Evolutionary conservation across 2,113 vertebrate species (phyloP), one percentile per base, ranked within the genome.

Genomic region (Menidia beryllina): DNA sequence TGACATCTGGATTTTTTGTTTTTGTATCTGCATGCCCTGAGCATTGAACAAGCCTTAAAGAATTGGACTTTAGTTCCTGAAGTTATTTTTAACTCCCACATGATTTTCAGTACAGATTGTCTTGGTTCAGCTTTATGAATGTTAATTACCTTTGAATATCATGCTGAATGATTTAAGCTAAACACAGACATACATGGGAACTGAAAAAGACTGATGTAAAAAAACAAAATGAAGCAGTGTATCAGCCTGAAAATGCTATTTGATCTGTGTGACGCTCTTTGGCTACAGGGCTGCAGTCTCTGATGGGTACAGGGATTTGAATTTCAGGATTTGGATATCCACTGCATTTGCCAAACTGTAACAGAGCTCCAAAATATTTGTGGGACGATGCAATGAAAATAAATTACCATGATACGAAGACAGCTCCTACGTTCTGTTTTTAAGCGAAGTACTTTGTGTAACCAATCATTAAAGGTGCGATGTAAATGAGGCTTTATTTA

Each of bases 291-390:
- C 48, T 67, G 8, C 14, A 50, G 52, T 41, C 41, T 38, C 20
- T 61, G 67, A 68, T 21, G 52, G 6, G 47, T 64, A 56, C 24
- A 51, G 20, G 1, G n/a, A 7, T 75, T 51, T 58, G 24, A 53
- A 17, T 69, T 36, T 41, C 4, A 5, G 25, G 52, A 11, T 66
- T 60, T 66, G 50, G 47, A 66, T 59, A 51, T 26, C 41, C 9
- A 21, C 3, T 34, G 26, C 23, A 34, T 78, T 80, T 64, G 75
- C 66, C 56, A 82, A 84, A 66, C 24, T 85, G 66, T 63, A 62
- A 67, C 11, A 74, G 58, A 79, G 38, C 50, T 41, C 66, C 64
- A 41, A 66, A 8, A n/a, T 41, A 34, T 63, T 55, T 51, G 11
- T 49, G 26, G 24, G 12, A 53, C 38, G 41, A n/a, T 20, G 26